Evolutionary conservation across 2,888 invertebrate species (phyloP), one percentile per base, ranked within the genome.

Genomic region (Drosophila melanosoma): DNA sequence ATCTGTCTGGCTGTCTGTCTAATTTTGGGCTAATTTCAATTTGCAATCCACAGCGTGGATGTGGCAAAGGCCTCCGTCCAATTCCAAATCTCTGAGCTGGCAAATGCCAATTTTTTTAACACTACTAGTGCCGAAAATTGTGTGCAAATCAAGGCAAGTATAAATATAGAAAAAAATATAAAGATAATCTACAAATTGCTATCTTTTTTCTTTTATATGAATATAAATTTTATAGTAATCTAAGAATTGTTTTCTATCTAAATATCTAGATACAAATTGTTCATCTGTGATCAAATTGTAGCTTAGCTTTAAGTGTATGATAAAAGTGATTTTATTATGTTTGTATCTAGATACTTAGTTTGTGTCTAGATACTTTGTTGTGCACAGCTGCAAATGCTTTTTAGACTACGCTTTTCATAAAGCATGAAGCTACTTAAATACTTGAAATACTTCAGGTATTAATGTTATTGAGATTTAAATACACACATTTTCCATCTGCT

Each of bases 1-100:
- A 40, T n/a, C 40, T 53, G 23, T 17, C 53, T 53, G 23, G 17
- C 36, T 64, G 85, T 79, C 79, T 67, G 76, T 79, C 83, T 69
- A 79, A 85, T 87, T 87, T 82, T 77, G 75, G 67, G 75, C 79
- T 85, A 87, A 87, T 85, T 85, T 85, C 87, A 85, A 87, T 87
- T 85, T 85, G 65, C 76, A 75, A 70, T 70, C 69, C 76, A 70
- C 56, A 26, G 23, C 33, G 61, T 35, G 36, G 40, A 56, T 48
- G 59, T 68, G 62, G 35, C 61, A 53, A 40, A 45, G 72, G 61
- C 63, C 53, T 71, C 62, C 54, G 52, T 71, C 63, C 57, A 58
- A 81, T 82, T 52, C 82, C 83, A 61, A 72, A 59, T 57, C 83
- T 52, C 60, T 80, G 77, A 77, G 83, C 63, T 69, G 82, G 82